Evolutionary conservation across 2,797 vertebrate genomes (phyloP).

Genomic region (Phalanger gymnotis): DNA sequence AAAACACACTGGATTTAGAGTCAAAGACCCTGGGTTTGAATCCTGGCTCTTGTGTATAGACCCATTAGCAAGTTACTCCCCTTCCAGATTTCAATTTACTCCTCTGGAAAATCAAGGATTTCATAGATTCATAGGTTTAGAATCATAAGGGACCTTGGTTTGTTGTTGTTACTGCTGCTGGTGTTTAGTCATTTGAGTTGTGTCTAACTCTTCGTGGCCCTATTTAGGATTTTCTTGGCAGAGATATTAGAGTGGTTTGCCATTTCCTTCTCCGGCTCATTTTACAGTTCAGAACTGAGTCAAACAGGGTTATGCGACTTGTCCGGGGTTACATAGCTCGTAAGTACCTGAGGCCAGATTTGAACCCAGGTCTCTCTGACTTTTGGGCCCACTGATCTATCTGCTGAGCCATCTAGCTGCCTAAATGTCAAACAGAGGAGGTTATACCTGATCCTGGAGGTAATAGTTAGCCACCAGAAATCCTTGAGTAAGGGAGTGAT

Average conservation of each 20-base stretch:
- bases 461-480: not conserved
- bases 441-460: not conserved
- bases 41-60: not conserved
- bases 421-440: not conserved
- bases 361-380: not conserved
- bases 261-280: too few relatives aligned
- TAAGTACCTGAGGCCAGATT: not conserved
- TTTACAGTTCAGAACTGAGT: not conserved
- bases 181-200: too few relatives aligned
- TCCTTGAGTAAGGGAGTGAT: not conserved
- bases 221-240: too few relatives aligned
- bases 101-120: not conserved
- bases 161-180: too few relatives aligned
- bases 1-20: not conserved
- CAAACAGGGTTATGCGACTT: not conserved
- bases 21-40: accelerated
- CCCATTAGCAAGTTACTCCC: not conserved
- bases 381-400: not conserved
- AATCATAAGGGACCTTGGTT: not conserved
- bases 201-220: too few relatives aligned
- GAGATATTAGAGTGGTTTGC: too few relatives aligned
- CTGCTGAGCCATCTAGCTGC: not conserved
- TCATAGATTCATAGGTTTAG: not conserved
- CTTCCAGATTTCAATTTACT: not conserved
- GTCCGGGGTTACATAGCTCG: not conserved